These are phyloP conservation scores for Melierax canorus DNA, from an alignment of 2,113 vertebrate genomes.

Conservation along the genomic window DNA sequence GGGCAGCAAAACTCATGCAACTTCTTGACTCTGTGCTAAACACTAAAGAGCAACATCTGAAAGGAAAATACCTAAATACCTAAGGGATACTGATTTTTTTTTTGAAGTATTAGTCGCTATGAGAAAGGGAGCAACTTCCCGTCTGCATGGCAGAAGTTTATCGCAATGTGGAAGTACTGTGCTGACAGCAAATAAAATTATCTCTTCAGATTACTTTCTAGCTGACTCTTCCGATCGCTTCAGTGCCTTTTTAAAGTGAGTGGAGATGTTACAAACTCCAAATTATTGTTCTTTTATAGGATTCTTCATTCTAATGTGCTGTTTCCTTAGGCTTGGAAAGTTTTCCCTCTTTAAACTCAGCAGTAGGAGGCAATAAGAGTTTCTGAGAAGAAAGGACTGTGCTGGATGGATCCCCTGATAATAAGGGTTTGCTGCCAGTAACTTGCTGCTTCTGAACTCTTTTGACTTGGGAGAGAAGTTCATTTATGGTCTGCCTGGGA, in stretches of 20 bases:
- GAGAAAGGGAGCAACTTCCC: not conserved
- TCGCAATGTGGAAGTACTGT: not conserved
- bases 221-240: not conserved
- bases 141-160: not conserved
- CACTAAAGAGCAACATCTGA: not conserved
- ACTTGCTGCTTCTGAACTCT: not conserved
- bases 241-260: not conserved
- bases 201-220: not conserved
- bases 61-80: not conserved
- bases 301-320: not conserved
- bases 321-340: not conserved
- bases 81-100: not conserved
- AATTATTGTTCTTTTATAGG: not conserved
- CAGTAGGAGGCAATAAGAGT: not conserved
- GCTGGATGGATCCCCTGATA: not conserved
- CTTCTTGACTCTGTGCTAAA: not conserved
- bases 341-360: not conserved
- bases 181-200: conserved; percentile 9
- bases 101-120: not conserved
- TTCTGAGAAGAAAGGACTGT: not conserved
- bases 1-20: not conserved
- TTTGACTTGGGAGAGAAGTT: not conserved
- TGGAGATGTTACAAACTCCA: not conserved
- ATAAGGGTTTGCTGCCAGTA: not conserved
- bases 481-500: not conserved